Base-by-base conservation (phyloP, 1,140 invertebrate genomes). In the Megalopta genalis region DNA sequence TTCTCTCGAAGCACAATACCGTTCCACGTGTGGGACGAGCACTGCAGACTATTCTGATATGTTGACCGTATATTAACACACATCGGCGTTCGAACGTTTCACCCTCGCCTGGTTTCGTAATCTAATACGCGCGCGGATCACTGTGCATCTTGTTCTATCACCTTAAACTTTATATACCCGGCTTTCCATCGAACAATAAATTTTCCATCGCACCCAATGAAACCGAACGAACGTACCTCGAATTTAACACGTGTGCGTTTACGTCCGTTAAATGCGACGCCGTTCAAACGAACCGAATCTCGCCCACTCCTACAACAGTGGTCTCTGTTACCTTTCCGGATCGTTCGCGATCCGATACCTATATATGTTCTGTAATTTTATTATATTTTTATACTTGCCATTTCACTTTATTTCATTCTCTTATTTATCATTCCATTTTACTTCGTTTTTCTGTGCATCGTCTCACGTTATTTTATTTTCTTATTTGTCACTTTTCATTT, bases 41-140 rank as follows among this genome's bases (percentile, higher is more conserved):
- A 37, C 73, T 74, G 77, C 71, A 59, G 64, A 74, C 72, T 78
- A 73, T 72, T 64, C 59, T 65, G 72, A 78, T 59, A 59, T 65
- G 62, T 57, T 62, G 42, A 76, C 25, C n/a, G 10, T 18, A 49
- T 25, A 37, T 39, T 54, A 65, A 52, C 21, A 65, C 16, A 3
- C 46, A n/a, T 39, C 23, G 49, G 18, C 72, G 32, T 23, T 57
- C 42, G 18, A 75, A 65, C 63, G 63, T 23, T 37, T 69, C 74
- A 42, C 54, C 66, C 65, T 68, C 74, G 65, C 46, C 66, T 7
- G 7, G 12, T 77, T 77, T 77, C 57, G 27, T 39, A 49, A 68
- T 32, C 60, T 32, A 32, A 32, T 62, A 25, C 9, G 23, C 12
- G 57, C 10, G 59, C 25, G 10, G 10, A n/a, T 21, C 16, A 54